Base-by-base conservation (phyloP, 2,888 invertebrate genomes). In the Spilosoma lubricipeda region DNA sequence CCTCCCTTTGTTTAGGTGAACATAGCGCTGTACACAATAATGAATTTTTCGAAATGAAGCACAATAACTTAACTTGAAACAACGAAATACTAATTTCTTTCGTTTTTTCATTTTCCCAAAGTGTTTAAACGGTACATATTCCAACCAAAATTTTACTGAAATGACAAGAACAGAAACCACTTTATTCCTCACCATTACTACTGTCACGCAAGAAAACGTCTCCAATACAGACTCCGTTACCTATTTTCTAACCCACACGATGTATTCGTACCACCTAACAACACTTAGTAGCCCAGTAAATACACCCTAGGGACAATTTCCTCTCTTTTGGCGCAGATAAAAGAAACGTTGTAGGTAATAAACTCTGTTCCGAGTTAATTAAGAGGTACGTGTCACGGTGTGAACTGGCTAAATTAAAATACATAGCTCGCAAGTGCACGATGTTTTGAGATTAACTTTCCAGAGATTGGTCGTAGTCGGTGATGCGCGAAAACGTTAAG, bases 321-420 rank as follows among this genome's bases (percentile, higher is more conserved):
- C 85, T 80, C 80, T 74, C 82, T 67, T 85, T 85, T 84, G 73
- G 63, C 73, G 66, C 72, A 81, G 82, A 85, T 85, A 86, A 86
- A 86, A 86, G 85, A 85, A 87, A 81, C 82, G 85, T 85, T 83
- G 83, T 81, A 77, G 79, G 80, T 84, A 88, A 87, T 89, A 87
- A 89, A 88, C 74, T 85, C 82, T 77, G 81, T 87, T 84, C 82
- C 80, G 77, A 89, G 85, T 89, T 89, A 89, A 89, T 89, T 89
- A 89, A 88, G 85, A 88, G 83, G 77, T 86, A 87, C 87, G 85
- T 87, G 84, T 85, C 84, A 78, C 77, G 75, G 80, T 74, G 82
- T 75, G 82, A 87, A 85, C 83, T 82, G 81, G 85, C 81, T 85
- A 82, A 87, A 87, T 87, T 87, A 87, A 87, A 87, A 87, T 87